Evolutionary conservation across 30 jellyfish, hydroid and myxozoan genomes (phyloP), one percentile per base, ranked within the genome.

Genomic region (Turritopsis rubra): DNA sequence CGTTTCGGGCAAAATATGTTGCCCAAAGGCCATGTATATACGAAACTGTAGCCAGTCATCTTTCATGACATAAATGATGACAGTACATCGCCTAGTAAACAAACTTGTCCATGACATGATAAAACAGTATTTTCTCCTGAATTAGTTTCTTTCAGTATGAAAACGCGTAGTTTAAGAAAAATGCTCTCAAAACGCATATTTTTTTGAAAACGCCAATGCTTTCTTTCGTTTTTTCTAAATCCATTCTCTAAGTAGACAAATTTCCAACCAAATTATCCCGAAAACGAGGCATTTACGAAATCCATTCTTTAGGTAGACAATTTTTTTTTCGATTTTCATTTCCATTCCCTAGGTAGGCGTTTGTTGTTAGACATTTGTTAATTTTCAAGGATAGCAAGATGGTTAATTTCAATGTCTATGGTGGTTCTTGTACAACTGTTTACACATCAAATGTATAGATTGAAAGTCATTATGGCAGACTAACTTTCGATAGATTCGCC

Each of bases 401-500:
- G 60, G 60, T 41, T 41, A 41, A 41, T 41, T 41, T 41, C 60
- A 41, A 41, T 41, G 60, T 41, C 60, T 41, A 41, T 41, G 13
- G 60, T 41, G 60, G 60, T 41, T 41, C 60, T 41, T 41, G 60
- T 41, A 41, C 60, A 41, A 41, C 60, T 41, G 60, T 41, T 41
- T 41, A 41, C 60, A 41, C 60, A 41, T 41, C 60, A 41, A 41
- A 41, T 41, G 60, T 41, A 41, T 41, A 41, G 60, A 41, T 41
- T 41, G 60, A 41, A 41, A 41, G 60, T 41, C 60, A 41, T 41
- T 13, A 41, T 41, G 77, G 77, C 28, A 68, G 30, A 68, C 30
- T 68, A n/a, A 68, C 77, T n/a, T n/a, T 68, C 28, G 77, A 68
- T 68, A 23, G 77, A 68, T 68, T 68, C 30, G 77, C 77, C 77